Base-by-base conservation (phyloP, 2,797 vertebrate species). In the Neosilurus hyrtlii region DNA sequence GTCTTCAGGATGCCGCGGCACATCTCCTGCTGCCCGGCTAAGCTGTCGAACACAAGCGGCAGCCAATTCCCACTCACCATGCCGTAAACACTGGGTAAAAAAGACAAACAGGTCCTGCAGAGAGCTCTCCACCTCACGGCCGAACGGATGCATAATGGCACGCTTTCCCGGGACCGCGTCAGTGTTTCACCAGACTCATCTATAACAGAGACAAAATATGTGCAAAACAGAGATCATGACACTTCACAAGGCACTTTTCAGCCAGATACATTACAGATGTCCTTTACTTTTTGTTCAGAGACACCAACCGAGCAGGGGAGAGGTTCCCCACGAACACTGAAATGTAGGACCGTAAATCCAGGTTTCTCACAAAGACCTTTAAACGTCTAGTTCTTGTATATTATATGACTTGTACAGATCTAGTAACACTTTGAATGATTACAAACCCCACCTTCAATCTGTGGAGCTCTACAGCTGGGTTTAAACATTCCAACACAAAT, bases 51-150 rank as follows among this genome's bases (percentile, higher is more conserved):
- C 91, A 37, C 96, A 99, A 35, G 97, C 96, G 57, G 91, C 94
- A 0, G 96, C 96, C 77, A 98, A 91, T 90, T 96, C 96, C 97
- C 97, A 99, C 88, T 96, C 94, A 10, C 95, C 97, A 2, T 89
- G 92, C 86, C 83, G 92, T 49, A 98, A 87, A 82, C 96, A 96
- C 83, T 93, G 93, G 30, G 94, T 95, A 91, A 98, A 99, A 88
- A 96, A 97, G 6, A 67, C 89, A 22, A 96, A 96, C 52, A 99
- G 95, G 82, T 92, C 93, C 88, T 93, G 91, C 63, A 96, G 90
- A 0, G 96, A 98, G 10, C 90, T 94, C 81, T 92, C 92, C 43
- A 95, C 93, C 85, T 99, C 97, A 0, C 90, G 89, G 82, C 96
- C 95, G 43, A 97, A 96, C 0, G 96, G 94, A 90, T 94, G 92